Evolutionary conservation across 2,888 invertebrate species (phyloP).

Genomic region (Andrena trimmerana): DNA sequence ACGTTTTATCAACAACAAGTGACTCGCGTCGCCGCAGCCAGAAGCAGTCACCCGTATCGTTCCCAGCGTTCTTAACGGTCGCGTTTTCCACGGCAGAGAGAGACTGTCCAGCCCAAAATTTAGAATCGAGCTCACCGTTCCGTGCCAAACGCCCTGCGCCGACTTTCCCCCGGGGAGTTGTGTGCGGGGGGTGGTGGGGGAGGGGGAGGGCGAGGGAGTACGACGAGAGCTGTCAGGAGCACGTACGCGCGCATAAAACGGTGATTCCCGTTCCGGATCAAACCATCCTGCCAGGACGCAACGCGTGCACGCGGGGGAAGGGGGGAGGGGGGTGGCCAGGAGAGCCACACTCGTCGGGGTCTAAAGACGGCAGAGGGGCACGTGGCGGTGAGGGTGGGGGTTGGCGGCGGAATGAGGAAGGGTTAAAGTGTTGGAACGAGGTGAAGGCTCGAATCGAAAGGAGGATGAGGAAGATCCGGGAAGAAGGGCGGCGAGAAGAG

Average conservation of each 20-base stretch:
- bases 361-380: slow-evolving; percentile 42
- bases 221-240: slow-evolving; percentile 72
- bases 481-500: slow-evolving; percentile 73
- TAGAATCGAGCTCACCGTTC: slow-evolving; percentile 38
- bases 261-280: slow-evolving; percentile 78
- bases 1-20: background rate
- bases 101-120: slow-evolving; percentile 14
- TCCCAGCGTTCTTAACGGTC: slow-evolving; percentile 3
- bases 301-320: slow-evolving; percentile 31
- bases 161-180: slow-evolving; percentile 15
- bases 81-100: slow-evolving; percentile 2
- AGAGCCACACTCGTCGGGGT: slow-evolving; percentile 33
- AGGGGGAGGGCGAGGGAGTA: slow-evolving; percentile 29
- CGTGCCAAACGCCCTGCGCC: slow-evolving; percentile 21
- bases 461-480: slow-evolving; percentile 70
- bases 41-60: slow-evolving; percentile 9
- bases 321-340: slow-evolving; percentile 19
- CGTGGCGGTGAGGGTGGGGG: slow-evolving; percentile 11
- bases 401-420: slow-evolving; percentile 53
- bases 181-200: too few species aligned
- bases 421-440: slow-evolving; percentile 70
- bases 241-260: slow-evolving; percentile 75
- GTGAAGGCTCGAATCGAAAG: slow-evolving; percentile 63
- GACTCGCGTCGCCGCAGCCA: background rate
- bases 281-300: slow-evolving; percentile 71